These are phyloP conservation scores for Serripes groenlandicus DNA, from an alignment of 2,888 invertebrate genomes.

Conservation along the genomic window DNA sequence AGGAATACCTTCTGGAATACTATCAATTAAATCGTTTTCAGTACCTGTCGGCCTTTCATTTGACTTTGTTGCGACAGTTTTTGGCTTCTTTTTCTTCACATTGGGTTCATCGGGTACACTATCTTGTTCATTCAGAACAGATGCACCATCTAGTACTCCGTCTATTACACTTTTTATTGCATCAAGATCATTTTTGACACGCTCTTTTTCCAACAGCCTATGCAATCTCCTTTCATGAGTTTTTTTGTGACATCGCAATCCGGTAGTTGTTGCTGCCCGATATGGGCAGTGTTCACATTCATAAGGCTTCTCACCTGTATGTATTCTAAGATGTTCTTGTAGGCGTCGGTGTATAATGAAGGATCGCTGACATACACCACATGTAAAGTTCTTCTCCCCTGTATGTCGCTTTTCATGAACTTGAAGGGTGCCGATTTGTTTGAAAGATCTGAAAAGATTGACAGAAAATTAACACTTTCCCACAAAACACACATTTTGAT, in stretches of 20 bases:
- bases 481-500: background rate
- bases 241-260: conserved; percentile 42
- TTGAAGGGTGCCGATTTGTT: conserved; percentile 43
- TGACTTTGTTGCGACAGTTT: too few species aligned
- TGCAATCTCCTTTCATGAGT: conserved; percentile 41
- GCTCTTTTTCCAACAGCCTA: conserved; percentile 3
- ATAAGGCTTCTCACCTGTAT: conserved; percentile 64
- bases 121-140: too few species aligned
- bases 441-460: conserved; percentile 42
- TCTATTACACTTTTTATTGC: too few species aligned
- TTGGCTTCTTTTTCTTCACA: too few species aligned
- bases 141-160: too few species aligned
- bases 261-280: conserved; percentile 35
- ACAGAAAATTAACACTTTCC: background rate
- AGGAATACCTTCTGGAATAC: too few species aligned
- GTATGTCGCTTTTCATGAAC: conserved; percentile 52
- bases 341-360: conserved; percentile 52
- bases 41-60: too few species aligned
- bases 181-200: too few species aligned
- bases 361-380: conserved; percentile 50
- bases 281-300: conserved; percentile 48
- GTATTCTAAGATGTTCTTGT: conserved; percentile 46
- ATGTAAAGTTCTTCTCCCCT: conserved; percentile 58
- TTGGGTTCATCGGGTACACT: too few species aligned
- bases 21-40: too few species aligned